Base-by-base conservation (phyloP, 2,888 invertebrate species). In the Leptopilina syphax region DNA sequence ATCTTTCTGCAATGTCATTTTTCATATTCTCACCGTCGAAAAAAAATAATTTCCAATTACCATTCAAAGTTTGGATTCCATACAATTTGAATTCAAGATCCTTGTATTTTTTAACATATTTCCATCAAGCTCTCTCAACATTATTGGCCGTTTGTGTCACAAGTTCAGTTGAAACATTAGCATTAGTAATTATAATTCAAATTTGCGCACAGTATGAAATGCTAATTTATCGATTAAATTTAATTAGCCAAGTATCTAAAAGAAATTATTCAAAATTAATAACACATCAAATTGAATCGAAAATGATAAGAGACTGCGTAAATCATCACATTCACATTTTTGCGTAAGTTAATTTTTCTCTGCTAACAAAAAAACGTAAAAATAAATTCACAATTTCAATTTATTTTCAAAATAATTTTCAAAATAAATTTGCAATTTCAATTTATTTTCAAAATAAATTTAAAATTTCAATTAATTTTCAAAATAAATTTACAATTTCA, bases 181-280 rank as follows among this genome's bases (percentile, higher is more conserved):
- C 86, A 10, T 82, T 82, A 13, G 85, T 82, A 9, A 84, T 84
- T n/a, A 79, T 85, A 76, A 83, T 85, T 82, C 85, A 85, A 81
- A 73, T 84, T n/a, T 84, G 83, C 34, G 83, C 81, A 0, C 85
- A 84, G 60, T 9, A 85, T 0, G 78, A 81, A 60, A 82, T 86
- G 8, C 65, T 86, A 8, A 81, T 83, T 54, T 68, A 83, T 76
- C 85, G 85, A 1, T 79, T 85, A 24, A 34, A 77, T 47, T 80
- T 81, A 67, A 67, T 47, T 67, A 12, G 7, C 6, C 0, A 67
- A 1, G n/a, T n/a, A 1, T 6, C 13, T 1, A 18, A 18, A 67
- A n/a, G 6, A 8, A n/a, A 67, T 47, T 2, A 8, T 44, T 7
- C 8, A 6, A 41, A 10, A 67, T n/a, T 67, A n/a, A 5, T 18